Evolutionary conservation across 2,113 vertebrate species (phyloP).

Genomic region (Sporophila hypoxantha): DNA sequence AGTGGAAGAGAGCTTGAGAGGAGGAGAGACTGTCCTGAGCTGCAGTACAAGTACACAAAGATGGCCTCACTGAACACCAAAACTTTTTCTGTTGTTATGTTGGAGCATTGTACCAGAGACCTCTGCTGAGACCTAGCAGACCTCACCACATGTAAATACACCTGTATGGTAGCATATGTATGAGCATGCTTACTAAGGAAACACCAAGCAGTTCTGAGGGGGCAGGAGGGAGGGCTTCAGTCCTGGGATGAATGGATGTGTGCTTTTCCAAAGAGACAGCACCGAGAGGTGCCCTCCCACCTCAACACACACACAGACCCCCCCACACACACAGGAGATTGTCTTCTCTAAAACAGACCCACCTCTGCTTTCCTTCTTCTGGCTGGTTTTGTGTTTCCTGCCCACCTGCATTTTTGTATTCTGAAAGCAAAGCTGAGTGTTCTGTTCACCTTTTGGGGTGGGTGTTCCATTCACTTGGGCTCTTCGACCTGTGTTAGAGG

Average conservation of each 20-base stretch:
- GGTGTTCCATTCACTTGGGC: background rate
- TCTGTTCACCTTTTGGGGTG: background rate
- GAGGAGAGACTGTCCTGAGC: slow-evolving; percentile 8
- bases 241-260: background rate
- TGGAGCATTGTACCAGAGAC: slow-evolving; percentile 40
- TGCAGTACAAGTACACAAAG: background rate
- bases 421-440: slow-evolving; percentile 5
- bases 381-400: slow-evolving; percentile 26
- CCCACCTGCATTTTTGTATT: background rate
- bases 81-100: slow-evolving; percentile 38
- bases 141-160: slow-evolving; percentile 58
- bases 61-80: slow-evolving; percentile 32
- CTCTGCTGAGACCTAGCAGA: slow-evolving; percentile 46
- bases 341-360: background rate
- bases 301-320: background rate
- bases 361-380: background rate
- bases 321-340: rapidly evolving
- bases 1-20: background rate
- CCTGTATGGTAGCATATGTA: slow-evolving; percentile 31
- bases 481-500: background rate
- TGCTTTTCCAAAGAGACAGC: slow-evolving; percentile 32
- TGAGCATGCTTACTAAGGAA: slow-evolving; percentile 29
- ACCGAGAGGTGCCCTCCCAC: background rate
- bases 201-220: slow-evolving; percentile 4
- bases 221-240: background rate